These are phyloP conservation scores for Alexandromys fortis DNA, from an alignment of 2,113 vertebrate species.

Conservation along the genomic window DNA sequence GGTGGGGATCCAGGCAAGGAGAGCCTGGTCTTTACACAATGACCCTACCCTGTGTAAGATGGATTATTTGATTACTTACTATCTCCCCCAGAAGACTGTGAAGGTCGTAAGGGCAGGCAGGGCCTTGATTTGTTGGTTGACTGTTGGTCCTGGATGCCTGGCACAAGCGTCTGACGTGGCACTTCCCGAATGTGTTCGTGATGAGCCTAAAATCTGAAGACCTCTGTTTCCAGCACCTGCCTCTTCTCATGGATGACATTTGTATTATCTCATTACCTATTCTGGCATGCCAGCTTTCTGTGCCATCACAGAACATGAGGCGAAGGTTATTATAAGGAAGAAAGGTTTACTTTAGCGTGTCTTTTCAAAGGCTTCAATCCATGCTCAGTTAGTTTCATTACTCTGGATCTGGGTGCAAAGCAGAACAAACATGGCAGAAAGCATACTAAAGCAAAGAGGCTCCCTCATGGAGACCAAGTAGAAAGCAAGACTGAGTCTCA, in stretches of 20 bases:
- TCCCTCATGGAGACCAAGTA: background rate
- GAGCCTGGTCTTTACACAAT: background rate
- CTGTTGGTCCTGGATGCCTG: conserved; percentile 15
- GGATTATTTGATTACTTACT: background rate
- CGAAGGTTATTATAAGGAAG: background rate
- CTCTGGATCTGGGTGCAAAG: background rate
- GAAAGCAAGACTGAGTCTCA: background rate
- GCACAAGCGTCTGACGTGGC: background rate
- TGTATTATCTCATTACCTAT: background rate
- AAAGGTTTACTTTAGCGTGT: background rate
- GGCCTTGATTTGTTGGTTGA: background rate
- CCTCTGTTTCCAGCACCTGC: background rate
- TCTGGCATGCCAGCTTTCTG: background rate
- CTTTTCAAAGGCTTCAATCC: background rate
- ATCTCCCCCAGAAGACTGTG: background rate
- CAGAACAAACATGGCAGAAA: background rate
- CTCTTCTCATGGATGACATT: background rate
- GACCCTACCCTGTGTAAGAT: background rate
- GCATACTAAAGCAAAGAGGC: background rate
- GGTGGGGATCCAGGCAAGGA: background rate
- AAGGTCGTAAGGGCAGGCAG: background rate
- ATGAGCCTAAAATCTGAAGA: background rate
- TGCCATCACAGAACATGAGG: background rate
- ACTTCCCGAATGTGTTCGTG: background rate
- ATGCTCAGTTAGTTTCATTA: background rate